A percentile compares a stretch with the other conserved stretches of the same genome.
phyloP scores from a whole-genome alignment of 2,888 invertebrate species.

The Diploptera punctata region DNA sequence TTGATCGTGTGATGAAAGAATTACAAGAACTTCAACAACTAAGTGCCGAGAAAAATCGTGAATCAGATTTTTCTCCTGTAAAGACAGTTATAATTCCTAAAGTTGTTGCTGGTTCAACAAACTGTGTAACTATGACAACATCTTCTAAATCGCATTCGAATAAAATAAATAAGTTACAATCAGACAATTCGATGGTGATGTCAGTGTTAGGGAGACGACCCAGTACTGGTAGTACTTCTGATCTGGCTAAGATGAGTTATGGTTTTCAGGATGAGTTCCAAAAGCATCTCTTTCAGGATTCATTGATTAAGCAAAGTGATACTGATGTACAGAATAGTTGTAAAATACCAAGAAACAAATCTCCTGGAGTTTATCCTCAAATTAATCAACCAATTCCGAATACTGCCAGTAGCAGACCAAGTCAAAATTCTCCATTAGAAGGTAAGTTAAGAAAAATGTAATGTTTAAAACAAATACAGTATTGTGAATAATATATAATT shows the following conservation, averaged over 20 bases:
- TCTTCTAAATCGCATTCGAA: no score
- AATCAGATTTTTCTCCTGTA: not conserved
- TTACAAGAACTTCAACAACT: slow-evolving; percentile 48
- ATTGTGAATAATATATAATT: no score
- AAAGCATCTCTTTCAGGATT: slow-evolving; percentile 37
- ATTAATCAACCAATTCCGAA: no score
- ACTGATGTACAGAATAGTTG: slow-evolving; percentile 1
- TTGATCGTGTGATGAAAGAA: slow-evolving; percentile 53
- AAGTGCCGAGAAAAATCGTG: not conserved
- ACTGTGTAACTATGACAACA: slow-evolving; percentile 1
- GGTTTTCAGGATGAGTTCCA: slow-evolving; percentile 43
- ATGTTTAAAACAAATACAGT: no score
- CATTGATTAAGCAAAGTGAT: not conserved
- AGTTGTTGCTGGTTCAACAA: slow-evolving; percentile 11
- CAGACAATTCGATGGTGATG: not conserved
- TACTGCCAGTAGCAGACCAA: not conserved
- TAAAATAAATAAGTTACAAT: not conserved
- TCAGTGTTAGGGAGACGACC: slow-evolving; percentile 21
- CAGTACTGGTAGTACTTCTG: slow-evolving; percentile 10
- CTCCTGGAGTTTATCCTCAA: not conserved
- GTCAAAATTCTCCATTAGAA: slow-evolving; percentile 15
- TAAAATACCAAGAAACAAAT: not conserved
- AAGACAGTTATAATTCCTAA: not conserved
- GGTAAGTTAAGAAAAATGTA: no score
- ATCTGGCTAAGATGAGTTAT: slow-evolving; percentile 6